Evolutionary conservation across 2,113 vertebrate genomes (phyloP), one percentile per base, ranked within the genome.

Genomic region (Vombatus ursinus): DNA sequence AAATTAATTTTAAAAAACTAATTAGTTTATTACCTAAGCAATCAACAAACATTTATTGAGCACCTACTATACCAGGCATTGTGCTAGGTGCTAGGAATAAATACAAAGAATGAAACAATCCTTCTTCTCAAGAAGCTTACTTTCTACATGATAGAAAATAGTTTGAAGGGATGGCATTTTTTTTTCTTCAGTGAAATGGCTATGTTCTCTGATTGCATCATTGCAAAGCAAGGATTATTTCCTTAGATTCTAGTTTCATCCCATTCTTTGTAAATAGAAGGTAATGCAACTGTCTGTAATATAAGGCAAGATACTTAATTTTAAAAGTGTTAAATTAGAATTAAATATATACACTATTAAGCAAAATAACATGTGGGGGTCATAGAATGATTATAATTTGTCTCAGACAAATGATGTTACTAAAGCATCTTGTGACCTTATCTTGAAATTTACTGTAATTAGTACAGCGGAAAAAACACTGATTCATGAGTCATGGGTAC

Each of bases 311-410:
- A 89, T 57, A 51, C 0, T 50, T 10, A 2, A 16, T 91, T 84
- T 89, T 44, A 93, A 95, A 54, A 31, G 68, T 31, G 61, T 48
- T 84, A 54, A 94, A 50, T 77, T 92, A 61, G 93, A 90, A 47
- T 44, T 10, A 47, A 52, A 50, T n/a, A 52, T 28, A 24, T 90
- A 2, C 12, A 8, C 8, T 84, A 16, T 84, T 84, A 84, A 44
- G n/a, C n/a, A 84, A 8, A 44, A 84, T 84, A 44, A 84, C 19
- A 23, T 84, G n/a, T 19, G 68, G 68, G n/a, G 26, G 68, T 10
- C 68, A 84, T 23, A 8, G n/a, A 6, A 84, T 8, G n/a, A 84
- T 23, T 84, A 22, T 84, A 44, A 84, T 6, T 84, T 23, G n/a
- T 14, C 14, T 84, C 68, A 84, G 68, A 84, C n/a, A 84, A 84